Evolutionary conservation across 2,113 vertebrate species (phyloP).

Genomic region (Sphyrna mokarran): DNA sequence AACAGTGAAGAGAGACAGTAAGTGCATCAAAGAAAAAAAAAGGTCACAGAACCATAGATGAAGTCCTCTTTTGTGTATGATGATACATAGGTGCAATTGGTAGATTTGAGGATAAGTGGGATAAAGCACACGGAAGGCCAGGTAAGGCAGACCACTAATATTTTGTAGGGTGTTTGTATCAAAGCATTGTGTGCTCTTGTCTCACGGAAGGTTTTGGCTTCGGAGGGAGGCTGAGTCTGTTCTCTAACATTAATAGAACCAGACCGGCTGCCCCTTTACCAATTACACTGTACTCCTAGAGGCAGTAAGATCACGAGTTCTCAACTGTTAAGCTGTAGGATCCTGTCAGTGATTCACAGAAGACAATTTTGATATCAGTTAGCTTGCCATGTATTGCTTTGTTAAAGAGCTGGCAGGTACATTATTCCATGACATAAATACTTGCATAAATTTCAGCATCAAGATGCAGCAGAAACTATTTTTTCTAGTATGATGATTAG

Average conservation of each 20-base stretch:
- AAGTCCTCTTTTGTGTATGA: background rate
- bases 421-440: background rate
- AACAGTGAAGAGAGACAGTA: background rate
- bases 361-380: background rate
- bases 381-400: background rate
- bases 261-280: background rate
- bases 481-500: background rate
- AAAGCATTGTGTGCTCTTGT: background rate
- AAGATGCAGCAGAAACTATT: background rate
- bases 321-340: too few relatives aligned
- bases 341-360: background rate
- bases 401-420: background rate
- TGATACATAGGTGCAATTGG: background rate
- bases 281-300: background rate
- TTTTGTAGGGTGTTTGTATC: background rate
- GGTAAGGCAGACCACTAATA: background rate
- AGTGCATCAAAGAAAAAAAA: background rate
- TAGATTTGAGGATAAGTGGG: background rate
- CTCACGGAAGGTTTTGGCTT: background rate
- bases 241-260: background rate
- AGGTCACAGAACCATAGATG: background rate
- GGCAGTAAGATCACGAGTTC: background rate
- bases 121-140: background rate
- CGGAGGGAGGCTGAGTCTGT: background rate
- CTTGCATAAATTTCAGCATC: background rate